Evolutionary conservation across 2,888 invertebrate species (phyloP).

Genomic region (Agrochola macilenta): DNA sequence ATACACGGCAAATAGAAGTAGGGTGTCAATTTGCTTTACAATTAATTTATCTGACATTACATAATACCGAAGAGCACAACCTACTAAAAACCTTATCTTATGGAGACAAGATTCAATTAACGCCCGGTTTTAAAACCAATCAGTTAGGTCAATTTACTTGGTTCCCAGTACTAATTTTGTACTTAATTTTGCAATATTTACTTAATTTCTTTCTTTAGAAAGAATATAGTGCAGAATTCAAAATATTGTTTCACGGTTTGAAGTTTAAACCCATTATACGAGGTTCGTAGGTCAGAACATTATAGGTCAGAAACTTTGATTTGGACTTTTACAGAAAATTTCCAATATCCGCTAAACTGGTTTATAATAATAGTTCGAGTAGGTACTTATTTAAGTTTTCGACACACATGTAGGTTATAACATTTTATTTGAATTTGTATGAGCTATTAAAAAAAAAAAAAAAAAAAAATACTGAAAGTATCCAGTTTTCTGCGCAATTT

Average conservation of each 20-base stretch:
- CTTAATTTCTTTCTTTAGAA: not conserved
- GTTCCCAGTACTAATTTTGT: not conserved
- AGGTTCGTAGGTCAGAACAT: too few species aligned
- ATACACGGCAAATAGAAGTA: not conserved
- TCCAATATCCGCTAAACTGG: not conserved
- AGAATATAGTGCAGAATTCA: not conserved
- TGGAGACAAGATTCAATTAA: not conserved
- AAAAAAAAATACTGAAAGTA: too few species aligned
- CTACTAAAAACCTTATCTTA: not conserved
- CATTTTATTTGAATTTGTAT: not conserved
- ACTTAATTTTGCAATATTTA: not conserved
- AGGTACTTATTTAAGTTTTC: not conserved
- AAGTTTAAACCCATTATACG: too few species aligned
- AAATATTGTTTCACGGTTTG: not conserved
- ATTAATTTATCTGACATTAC: not conserved
- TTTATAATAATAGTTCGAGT: too few species aligned
- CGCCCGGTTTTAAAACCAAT: constrained; percentile 13
- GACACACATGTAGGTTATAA: not conserved
- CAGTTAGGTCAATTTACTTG: constrained; percentile 17
- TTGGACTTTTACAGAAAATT: not conserved
- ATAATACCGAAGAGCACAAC: not conserved
- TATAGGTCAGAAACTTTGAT: not conserved
- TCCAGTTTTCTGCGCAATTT: too few species aligned
- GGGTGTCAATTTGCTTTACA: not conserved
- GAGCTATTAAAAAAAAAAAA: too few species aligned